Base-by-base conservation (phyloP, 1,140 invertebrate species). In the Drosophila quadrilineata region DNA sequence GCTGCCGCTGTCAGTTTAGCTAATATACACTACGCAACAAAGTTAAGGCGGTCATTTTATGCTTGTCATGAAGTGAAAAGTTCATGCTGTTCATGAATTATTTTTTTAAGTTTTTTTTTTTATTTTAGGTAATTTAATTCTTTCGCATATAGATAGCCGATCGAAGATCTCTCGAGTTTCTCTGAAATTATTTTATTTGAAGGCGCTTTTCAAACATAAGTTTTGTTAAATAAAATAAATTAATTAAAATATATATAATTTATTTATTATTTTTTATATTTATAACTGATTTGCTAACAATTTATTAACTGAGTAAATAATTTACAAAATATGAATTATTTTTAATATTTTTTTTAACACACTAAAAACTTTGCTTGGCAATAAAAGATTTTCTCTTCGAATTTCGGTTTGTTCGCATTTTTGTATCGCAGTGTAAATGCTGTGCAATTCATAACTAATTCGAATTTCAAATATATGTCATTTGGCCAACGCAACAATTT, bases 401-500 rank as follows among this genome's bases (percentile, higher is more conserved):
- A 41, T 2, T 4, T 40, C 2, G n/a, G n/a, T n/a, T n/a, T 9
- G 19, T 41, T 1, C 40, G 24, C 0, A 5, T 5, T 16, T 45
- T 14, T 28, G 71, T 19, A 24, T 58, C 1, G 5, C 4, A 70
- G 73, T 82, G 77, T 60, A 24, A 3, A 22, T 6, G 50, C 56
- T 8, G 26, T 53, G 40, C 43, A 48, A 67, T 53, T 54, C 46
- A 48, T 54, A 62, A 67, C 29, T 68, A 84, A 82, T 84, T 62
- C 63, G 64, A 72, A 76, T 50, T 80, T 72, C 54, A 76, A 84
- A 82, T 84, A 84, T 82, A 57, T 84, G 77, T 84, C 77, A 82
- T 84, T 82, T 80, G 43, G 59, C 56, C 59, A 74, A 69, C 58
- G 57, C 76, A 82, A 73, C 59, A 73, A 69, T 76, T 58, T 71